A percentile compares a stretch with the other conserved stretches of the same genome.
These are phyloP conservation scores for Centropus bengalensis DNA, from an alignment of 2,113 vertebrate species.

Conservation along the genomic window DNA sequence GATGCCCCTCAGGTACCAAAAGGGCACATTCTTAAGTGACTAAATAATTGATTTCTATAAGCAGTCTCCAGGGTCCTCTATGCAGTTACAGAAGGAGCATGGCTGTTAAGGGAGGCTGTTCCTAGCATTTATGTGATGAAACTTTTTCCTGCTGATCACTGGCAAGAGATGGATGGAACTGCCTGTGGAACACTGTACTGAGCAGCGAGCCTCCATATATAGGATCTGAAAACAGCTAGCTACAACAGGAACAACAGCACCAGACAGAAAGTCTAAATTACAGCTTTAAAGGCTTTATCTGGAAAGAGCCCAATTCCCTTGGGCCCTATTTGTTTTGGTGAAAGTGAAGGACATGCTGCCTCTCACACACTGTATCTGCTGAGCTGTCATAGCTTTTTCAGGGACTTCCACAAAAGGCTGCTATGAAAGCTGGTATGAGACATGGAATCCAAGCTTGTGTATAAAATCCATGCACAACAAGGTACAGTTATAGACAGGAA, in stretches of 20 bases:
- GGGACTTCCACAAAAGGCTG: not conserved
- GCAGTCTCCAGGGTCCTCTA: not conserved
- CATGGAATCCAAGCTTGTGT: not conserved
- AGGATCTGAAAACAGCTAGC: not conserved
- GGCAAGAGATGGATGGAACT: not conserved
- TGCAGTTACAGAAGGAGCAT: not conserved
- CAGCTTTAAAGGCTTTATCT: not conserved
- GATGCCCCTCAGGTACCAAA: not conserved
- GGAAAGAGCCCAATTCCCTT: not conserved
- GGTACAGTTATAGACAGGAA: not conserved
- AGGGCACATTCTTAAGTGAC: not conserved
- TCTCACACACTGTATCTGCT: not conserved
- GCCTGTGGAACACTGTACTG: not conserved
- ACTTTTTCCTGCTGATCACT: not conserved
- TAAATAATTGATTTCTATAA: not conserved
- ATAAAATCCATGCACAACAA: not conserved
- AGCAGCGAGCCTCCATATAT: not conserved
- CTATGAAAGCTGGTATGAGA: not conserved
- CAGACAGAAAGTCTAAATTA: not conserved
- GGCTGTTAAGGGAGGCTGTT: not conserved
- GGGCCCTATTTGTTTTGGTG: not conserved
- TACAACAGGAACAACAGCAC: not conserved
- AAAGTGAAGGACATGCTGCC: not conserved
- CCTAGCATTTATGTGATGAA: not conserved
- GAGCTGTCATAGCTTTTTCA: not conserved